A percentile compares a stretch with the other conserved stretches of the same genome.
These are phyloP conservation scores for Pygocentrus nattereri DNA, from an alignment of 2,797 vertebrate genomes.

Conservation along the genomic window DNA sequence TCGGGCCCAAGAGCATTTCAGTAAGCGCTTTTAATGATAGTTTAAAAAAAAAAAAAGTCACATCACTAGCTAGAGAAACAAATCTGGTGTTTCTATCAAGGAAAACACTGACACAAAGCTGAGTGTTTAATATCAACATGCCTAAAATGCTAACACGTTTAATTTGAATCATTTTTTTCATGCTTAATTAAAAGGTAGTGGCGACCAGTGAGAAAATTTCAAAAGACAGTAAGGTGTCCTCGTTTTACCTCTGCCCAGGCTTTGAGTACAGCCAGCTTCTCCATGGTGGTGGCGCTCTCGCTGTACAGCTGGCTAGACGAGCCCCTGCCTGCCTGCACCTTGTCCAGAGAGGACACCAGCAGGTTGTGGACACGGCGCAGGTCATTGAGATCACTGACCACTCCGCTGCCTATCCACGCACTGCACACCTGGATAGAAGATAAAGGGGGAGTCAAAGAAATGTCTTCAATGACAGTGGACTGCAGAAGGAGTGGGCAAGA, in stretches of 20 bases:
- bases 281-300: conserved; percentile 98
- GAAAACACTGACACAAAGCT: too few species aligned
- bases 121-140: too few species aligned
- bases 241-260: conserved; percentile 95
- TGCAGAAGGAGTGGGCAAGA: background rate
- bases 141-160: too few species aligned
- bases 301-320: conserved; percentile 95
- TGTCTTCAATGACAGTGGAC: background rate
- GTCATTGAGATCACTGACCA: conserved; percentile 98
- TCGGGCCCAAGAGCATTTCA: fast-evolving
- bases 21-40: too few species aligned
- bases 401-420: conserved; percentile 97
- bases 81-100: too few species aligned
- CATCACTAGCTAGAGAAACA: too few species aligned
- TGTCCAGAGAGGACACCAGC: conserved; percentile 97
- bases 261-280: conserved; percentile 96
- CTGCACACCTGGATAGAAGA: conserved; percentile 88
- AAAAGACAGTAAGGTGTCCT: background rate
- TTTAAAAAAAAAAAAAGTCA: too few species aligned
- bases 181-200: too few species aligned
- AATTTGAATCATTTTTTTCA: too few species aligned
- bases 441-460: background rate
- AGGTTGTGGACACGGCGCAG: conserved; percentile 97
- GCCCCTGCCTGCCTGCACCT: conserved; percentile 94
- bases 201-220: background rate